Evolutionary conservation across 2,797 vertebrate species (phyloP).

Genomic region (Morelia viridis): DNA sequence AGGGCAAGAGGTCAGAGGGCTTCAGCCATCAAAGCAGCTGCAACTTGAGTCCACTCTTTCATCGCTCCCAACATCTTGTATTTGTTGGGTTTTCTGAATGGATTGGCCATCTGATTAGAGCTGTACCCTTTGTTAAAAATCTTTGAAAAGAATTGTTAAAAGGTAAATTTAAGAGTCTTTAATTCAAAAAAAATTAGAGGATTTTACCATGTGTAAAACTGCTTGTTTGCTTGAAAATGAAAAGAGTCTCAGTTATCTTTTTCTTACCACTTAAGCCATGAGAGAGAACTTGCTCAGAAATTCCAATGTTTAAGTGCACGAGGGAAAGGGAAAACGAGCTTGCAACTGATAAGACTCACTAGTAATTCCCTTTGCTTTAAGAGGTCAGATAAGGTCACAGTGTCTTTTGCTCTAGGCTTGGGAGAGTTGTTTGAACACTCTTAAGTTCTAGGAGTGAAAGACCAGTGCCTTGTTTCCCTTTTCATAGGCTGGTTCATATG

Average conservation of each 20-base stretch:
- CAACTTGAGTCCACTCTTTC: background rate
- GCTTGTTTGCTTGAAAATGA: background rate
- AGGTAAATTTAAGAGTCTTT: background rate
- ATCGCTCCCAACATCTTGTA: background rate
- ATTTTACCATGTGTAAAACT: background rate
- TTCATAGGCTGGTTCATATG: background rate
- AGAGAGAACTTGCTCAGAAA: background rate
- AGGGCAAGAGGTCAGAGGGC: background rate
- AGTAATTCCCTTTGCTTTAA: background rate
- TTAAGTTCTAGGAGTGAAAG: background rate
- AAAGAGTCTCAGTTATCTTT: background rate
- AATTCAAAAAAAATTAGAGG: background rate
- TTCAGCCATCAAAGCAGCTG: background rate
- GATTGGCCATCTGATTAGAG: background rate
- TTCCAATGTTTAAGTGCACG: background rate
- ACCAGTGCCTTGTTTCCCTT: background rate
- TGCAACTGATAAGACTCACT: background rate
- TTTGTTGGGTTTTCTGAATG: background rate
- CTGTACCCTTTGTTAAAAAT: background rate
- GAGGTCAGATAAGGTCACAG: background rate
- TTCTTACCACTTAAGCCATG: background rate
- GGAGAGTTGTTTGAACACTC: background rate
- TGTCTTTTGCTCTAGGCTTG: background rate
- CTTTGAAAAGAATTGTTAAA: background rate
- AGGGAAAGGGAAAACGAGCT: background rate